These are phyloP conservation scores for Drosophila pectinifera DNA, from an alignment of 1,140 invertebrate genomes.

Conservation along the genomic window DNA sequence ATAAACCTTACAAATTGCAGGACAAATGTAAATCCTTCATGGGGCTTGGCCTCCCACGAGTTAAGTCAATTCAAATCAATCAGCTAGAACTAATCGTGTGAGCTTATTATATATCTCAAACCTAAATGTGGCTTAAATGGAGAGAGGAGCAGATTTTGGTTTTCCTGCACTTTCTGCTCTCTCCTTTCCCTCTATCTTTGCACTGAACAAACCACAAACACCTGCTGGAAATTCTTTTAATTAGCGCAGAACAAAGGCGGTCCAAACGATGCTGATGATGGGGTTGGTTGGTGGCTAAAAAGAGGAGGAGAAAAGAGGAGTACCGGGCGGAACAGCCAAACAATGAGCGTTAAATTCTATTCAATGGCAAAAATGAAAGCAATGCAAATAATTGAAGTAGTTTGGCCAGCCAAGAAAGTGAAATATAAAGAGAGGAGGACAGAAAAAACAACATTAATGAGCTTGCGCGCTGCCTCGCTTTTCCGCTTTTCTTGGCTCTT, in stretches of 20 bases:
- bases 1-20: conserved; percentile 36
- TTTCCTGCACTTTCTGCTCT: background rate
- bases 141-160: conserved; percentile 15
- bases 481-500: conserved; percentile 36
- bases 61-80: conserved; percentile 67
- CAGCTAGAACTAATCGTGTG: conserved; percentile 50
- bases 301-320: conserved; percentile 15
- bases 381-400: conserved; percentile 79
- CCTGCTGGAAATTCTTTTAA: conserved; percentile 80
- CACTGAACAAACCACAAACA: conserved; percentile 65
- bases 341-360: conserved; percentile 81
- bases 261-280: conserved; percentile 44
- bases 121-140: conserved; percentile 16
- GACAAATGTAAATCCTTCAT: conserved; percentile 20
- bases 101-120: conserved; percentile 15
- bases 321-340: conserved; percentile 51
- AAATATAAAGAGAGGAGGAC: conserved; percentile 8
- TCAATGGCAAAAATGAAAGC: conserved; percentile 76
- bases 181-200: conserved; percentile 2
- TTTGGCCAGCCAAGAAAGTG: conserved; percentile 58
- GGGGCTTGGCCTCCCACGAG: conserved; percentile 22
- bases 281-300: conserved; percentile 24
- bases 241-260: conserved; percentile 73
- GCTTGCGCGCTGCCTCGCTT: conserved; percentile 34
- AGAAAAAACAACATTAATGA: conserved; percentile 58